Evolutionary conservation across 1,140 invertebrate genomes (phyloP).

Genomic region (Philopotamus ludificatus): DNA sequence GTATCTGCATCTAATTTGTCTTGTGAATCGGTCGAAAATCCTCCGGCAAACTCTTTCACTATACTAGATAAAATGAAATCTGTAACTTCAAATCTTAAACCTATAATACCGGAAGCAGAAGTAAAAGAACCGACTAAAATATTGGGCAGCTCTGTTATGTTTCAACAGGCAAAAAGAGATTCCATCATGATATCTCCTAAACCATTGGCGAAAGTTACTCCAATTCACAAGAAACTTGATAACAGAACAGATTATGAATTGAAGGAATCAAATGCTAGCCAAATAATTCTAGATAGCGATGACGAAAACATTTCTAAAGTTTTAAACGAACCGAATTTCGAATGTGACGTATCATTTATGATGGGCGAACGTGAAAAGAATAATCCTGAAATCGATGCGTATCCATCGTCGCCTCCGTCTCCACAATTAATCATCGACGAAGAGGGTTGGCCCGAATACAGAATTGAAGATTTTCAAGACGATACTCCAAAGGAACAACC

Average conservation of each 20-base stretch:
- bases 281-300: constrained; percentile 26
- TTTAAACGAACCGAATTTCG: constrained; percentile 25
- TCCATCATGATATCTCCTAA: constrained; percentile 27
- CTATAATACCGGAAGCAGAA: constrained; percentile 42
- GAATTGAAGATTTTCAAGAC: constrained; percentile 48
- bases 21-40: constrained; percentile 32
- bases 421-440: constrained; percentile 43
- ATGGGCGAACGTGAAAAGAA: constrained; percentile 4
- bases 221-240: constrained; percentile 9
- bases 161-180: constrained; percentile 44
- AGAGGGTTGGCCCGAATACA: constrained; percentile 52
- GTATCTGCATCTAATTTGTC: constrained; percentile 44
- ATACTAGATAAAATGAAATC: constrained; percentile 49
- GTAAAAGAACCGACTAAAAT: constrained; percentile 39
- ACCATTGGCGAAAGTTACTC: constrained; percentile 31
- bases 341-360: constrained; percentile 26
- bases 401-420: constrained; percentile 6
- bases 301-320: constrained; percentile 14
- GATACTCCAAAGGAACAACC: constrained; percentile 4
- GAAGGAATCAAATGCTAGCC: background rate
- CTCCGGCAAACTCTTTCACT: constrained; percentile 44
- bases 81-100: constrained; percentile 48
- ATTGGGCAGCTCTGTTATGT: constrained; percentile 48
- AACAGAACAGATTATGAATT: background rate
- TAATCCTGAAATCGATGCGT: background rate